phyloP scores from a whole-genome alignment of 2,797 vertebrate genomes.

The Sarcoramphus papa region DNA sequence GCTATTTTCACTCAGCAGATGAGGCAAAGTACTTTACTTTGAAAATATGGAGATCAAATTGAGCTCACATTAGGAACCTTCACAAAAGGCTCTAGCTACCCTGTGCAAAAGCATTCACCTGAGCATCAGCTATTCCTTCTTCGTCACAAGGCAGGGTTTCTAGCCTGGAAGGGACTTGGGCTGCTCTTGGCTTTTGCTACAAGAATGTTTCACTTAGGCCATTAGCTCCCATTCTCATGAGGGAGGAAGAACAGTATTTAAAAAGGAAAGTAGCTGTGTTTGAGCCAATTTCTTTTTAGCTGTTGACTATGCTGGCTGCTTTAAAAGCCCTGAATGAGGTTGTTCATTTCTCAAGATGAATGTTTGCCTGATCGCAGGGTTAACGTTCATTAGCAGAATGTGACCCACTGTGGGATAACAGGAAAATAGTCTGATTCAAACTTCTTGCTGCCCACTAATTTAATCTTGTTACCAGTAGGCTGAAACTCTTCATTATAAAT shows the following conservation, averaged over 20 bases:
- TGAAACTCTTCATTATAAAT: background rate
- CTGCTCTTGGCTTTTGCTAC: background rate
- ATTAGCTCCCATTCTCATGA: background rate
- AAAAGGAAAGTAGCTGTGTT: background rate
- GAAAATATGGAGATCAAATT: background rate
- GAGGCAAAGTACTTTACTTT: background rate
- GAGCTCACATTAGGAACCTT: background rate
- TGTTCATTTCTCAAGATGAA: background rate
- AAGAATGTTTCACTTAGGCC: background rate
- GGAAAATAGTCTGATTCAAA: background rate
- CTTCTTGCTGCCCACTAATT: background rate
- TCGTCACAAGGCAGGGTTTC: background rate
- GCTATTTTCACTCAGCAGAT: background rate
- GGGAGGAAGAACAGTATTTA: background rate
- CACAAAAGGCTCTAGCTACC: background rate
- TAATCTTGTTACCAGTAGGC: background rate
- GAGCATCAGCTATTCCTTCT: background rate
- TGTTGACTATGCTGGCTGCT: background rate
- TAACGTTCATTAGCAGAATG: background rate
- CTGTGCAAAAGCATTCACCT: background rate
- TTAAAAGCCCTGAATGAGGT: background rate
- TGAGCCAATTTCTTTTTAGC: background rate
- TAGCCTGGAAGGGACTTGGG: background rate
- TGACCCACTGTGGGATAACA: background rate
- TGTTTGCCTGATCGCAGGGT: background rate